phyloP scores from a whole-genome alignment of 2,797 vertebrate genomes.

The Sphenopsis melanotis region DNA sequence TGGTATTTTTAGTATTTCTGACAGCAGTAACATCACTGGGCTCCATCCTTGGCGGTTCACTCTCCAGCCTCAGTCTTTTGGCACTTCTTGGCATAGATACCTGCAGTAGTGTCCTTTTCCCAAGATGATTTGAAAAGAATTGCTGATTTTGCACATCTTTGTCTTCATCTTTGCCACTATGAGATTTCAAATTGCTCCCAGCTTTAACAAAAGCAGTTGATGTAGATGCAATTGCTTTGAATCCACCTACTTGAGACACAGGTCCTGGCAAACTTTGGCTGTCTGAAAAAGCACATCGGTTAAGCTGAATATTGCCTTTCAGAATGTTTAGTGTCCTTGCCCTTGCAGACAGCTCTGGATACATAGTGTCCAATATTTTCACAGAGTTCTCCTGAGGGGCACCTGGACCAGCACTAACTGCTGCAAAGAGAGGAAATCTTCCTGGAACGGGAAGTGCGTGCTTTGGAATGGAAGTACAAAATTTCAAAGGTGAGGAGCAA shows the following conservation, averaged over 20 bases:
- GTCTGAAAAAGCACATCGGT: slow-evolving; percentile 67
- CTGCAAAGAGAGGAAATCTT: slow-evolving; percentile 80
- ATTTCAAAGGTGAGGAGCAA: slow-evolving; percentile 90
- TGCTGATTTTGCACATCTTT: not conserved
- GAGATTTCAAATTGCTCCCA: slow-evolving; percentile 45
- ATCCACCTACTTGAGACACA: slow-evolving; percentile 77
- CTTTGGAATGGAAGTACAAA: slow-evolving; percentile 93
- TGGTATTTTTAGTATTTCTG: not conserved
- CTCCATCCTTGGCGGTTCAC: slow-evolving; percentile 50
- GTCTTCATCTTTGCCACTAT: not conserved
- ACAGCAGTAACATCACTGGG: not conserved
- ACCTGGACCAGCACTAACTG: slow-evolving; percentile 60
- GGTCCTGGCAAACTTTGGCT: slow-evolving; percentile 57
- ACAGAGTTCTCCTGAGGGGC: slow-evolving; percentile 90
- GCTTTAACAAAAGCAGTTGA: slow-evolving; percentile 93
- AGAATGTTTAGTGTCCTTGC: slow-evolving; percentile 92
- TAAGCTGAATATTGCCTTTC: slow-evolving; percentile 85
- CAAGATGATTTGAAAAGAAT: not conserved
- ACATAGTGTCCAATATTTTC: slow-evolving; percentile 93
- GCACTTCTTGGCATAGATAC: slow-evolving; percentile 75
- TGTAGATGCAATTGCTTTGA: slow-evolving; percentile 84
- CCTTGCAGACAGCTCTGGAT: slow-evolving; percentile 91
- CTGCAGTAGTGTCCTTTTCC: slow-evolving; percentile 69
- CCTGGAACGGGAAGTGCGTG: slow-evolving; percentile 94
- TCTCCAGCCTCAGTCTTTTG: slow-evolving; percentile 82